Evolutionary conservation across 2,113 vertebrate species (phyloP).

Genomic region (Stegostoma tigrinum): DNA sequence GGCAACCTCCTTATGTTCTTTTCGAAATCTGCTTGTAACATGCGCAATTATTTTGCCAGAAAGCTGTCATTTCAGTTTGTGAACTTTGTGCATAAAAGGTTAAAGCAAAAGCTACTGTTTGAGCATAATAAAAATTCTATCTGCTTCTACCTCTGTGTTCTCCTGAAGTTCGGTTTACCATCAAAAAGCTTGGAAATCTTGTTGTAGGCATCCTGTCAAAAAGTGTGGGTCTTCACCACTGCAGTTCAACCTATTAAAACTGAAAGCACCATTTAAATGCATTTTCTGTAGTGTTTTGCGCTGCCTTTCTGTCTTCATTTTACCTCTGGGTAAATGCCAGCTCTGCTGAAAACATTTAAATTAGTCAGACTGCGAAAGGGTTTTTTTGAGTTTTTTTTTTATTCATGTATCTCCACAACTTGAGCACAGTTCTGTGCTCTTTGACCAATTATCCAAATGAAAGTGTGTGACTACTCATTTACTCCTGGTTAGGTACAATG

Average conservation of each 20-base stretch:
- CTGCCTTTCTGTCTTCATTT: slow-evolving; percentile 52
- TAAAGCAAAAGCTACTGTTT: not conserved
- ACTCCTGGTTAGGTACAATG: slow-evolving; percentile 53
- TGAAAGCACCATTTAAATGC: slow-evolving; percentile 68
- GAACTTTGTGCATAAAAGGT: not conserved
- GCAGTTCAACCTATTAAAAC: slow-evolving; percentile 59
- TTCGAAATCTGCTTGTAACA: not conserved
- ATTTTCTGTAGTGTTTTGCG: slow-evolving; percentile 60
- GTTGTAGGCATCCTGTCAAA: slow-evolving; percentile 50
- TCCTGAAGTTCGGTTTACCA: slow-evolving; percentile 3
- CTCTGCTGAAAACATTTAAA: slow-evolving; percentile 51
- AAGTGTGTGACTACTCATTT: slow-evolving; percentile 54
- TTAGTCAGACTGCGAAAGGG: slow-evolving; percentile 24
- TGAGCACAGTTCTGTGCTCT: not conserved
- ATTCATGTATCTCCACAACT: not conserved
- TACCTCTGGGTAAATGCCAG: slow-evolving; percentile 51
- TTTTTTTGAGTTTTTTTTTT: not conserved
- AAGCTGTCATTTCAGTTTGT: not conserved
- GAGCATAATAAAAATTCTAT: not conserved
- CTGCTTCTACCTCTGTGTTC: not conserved
- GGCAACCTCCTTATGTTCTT: no score
- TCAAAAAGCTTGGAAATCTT: slow-evolving; percentile 23
- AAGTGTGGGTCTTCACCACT: slow-evolving; percentile 52
- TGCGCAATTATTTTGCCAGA: not conserved
- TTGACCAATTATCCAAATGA: slow-evolving; percentile 46